Conservation (phyloP, 64 coral and sea anemone species). For the Platygyra sinensis region DNA sequence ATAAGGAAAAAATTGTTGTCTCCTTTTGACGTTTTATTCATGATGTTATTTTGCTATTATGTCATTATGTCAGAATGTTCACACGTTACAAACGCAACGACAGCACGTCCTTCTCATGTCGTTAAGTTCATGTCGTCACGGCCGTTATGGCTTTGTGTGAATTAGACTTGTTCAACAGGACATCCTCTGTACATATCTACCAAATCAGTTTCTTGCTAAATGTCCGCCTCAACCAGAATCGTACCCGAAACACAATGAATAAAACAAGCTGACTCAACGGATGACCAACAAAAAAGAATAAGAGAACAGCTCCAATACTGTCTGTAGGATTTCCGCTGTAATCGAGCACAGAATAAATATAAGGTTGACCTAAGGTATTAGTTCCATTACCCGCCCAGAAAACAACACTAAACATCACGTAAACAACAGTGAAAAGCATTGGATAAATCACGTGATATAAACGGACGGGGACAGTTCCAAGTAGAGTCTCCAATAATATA, state of each 20-base stretch:
- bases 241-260: slow-evolving; percentile 20
- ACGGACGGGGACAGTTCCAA: slow-evolving; percentile 64
- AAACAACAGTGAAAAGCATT: slow-evolving; percentile 57
- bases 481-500: slow-evolving; percentile 52
- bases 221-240: slow-evolving; percentile 32
- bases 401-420: slow-evolving; percentile 63
- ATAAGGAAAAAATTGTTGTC: no score
- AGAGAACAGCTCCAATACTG: slow-evolving; percentile 10
- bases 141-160: no score
- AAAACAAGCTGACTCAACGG: slow-evolving; percentile 44
- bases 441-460: slow-evolving; percentile 82
- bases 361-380: slow-evolving; percentile 18
- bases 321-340: slow-evolving; percentile 46
- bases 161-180: no score
- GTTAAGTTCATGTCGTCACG: no score
- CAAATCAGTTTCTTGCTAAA: slow-evolving; percentile 37
- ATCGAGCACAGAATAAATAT: slow-evolving; percentile 65
- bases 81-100: no score
- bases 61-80: no score
- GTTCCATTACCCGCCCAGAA: slow-evolving; percentile 65
- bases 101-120: no score
- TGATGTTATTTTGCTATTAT: no score
- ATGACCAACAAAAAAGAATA: slow-evolving; percentile 49
- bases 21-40: no score
- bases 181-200: neutral